Evolutionary conservation across 2,888 invertebrate species (phyloP).

Genomic region (Agrotis puta): DNA sequence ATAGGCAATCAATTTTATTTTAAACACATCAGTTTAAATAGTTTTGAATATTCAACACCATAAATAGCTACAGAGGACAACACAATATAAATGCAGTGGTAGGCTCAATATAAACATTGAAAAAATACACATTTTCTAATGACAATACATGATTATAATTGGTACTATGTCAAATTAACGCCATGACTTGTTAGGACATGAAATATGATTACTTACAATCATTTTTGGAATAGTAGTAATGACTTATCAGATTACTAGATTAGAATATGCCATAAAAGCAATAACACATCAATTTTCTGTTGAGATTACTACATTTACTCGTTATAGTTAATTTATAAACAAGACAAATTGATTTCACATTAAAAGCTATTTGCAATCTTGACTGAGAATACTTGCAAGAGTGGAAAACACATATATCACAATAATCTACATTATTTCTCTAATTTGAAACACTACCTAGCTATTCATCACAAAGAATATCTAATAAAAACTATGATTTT

Average conservation of each 20-base stretch:
- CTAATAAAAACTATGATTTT: conserved; percentile 41
- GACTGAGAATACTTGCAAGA: conserved; percentile 38
- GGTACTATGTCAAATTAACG: conserved; percentile 16
- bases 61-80: conserved; percentile 38
- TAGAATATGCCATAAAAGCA: conserved; percentile 7
- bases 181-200: conserved; percentile 22
- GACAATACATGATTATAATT: conserved; percentile 20
- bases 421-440: conserved; percentile 33
- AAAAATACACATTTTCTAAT: conserved; percentile 39
- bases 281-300: conserved; percentile 25
- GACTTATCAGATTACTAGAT: conserved; percentile 24
- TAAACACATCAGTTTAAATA: conserved; percentile 6
- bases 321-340: conserved; percentile 30
- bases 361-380: conserved; percentile 51
- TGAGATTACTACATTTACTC: conserved; percentile 47
- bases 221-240: conserved; percentile 37
- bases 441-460: conserved; percentile 56
- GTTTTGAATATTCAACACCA: background rate
- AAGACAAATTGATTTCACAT: conserved; percentile 38
- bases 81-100: conserved; percentile 55
- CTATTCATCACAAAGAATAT: conserved; percentile 55
- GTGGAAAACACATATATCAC: conserved; percentile 54
- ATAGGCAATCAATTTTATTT: conserved; percentile 21
- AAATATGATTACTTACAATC: conserved; percentile 13
- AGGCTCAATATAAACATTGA: conserved; percentile 30